Conservation (phyloP, 2,113 vertebrate genomes). For the Megatriorchis doriae region DNA sequence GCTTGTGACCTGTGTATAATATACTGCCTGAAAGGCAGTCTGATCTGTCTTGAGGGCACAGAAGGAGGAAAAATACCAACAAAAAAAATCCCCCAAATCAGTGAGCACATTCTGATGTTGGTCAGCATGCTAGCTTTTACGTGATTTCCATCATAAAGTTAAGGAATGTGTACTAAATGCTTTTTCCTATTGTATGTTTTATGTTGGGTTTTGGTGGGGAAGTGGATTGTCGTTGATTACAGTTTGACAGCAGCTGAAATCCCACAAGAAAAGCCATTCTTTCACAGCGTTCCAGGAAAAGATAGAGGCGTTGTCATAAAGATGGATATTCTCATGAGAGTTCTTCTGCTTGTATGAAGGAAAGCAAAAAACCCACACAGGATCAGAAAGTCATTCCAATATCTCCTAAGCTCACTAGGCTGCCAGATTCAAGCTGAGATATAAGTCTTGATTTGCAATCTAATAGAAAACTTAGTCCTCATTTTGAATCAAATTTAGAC, state of each 20-base stretch:
- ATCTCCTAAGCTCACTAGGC: neutral
- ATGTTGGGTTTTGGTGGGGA: neutral
- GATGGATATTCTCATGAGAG: neutral
- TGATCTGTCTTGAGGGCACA: neutral
- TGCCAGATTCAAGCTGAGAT: neutral
- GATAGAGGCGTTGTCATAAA: slow-evolving; percentile 5
- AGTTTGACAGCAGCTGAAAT: neutral
- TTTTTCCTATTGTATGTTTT: neutral
- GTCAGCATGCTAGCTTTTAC: neutral
- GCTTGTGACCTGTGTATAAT: neutral
- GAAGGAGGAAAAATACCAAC: neutral
- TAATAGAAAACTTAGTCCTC: neutral
- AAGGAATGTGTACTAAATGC: neutral
- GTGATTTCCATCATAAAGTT: neutral
- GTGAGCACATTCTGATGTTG: neutral
- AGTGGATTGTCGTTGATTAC: neutral
- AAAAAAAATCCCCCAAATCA: neutral
- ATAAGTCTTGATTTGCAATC: neutral
- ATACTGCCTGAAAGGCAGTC: neutral
- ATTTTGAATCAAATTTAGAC: neutral
- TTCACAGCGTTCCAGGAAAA: neutral
- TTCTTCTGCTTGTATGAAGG: neutral
- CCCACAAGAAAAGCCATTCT: neutral
- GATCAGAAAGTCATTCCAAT: neutral
- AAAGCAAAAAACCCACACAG: neutral